Base-by-base conservation (phyloP, 2,797 vertebrate species). In the Crenichthys baileyi region DNA sequence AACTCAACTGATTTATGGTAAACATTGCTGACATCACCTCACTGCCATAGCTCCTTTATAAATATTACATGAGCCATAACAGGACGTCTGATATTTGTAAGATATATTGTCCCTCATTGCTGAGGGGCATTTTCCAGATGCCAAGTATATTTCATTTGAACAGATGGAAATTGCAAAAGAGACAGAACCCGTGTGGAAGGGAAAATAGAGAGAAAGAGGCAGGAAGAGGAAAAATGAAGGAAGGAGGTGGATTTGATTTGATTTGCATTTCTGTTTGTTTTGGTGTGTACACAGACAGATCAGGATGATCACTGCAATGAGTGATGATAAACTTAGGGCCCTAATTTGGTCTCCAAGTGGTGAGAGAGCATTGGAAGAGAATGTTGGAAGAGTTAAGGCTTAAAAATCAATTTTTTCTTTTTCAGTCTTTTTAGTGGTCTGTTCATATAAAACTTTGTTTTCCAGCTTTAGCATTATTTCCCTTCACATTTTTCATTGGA, bases 131-230 rank as follows among this genome's bases (percentile, higher is more conserved):
- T 94, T 92, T 92, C 91, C 31, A 58, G 85, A 91, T 93, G 93
- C 91, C 92, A 95, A 89, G 92, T 92, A 92, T 93, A 93, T 94
- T 94, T 94, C 91, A 93, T 92, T 87, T 86, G 86, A 94, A 91
- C 91, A 93, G 93, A 95, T 93, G 94, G 91, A 94, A 93, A 94
- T 90, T 90, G 89, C 81, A 85, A 90, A 90, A 90, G 85, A 88
- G 85, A 86, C 85, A 80, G 82, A 84, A 75, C 22, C 56, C 79
- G 87, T 79, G 78, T 78, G 76, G 79, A 82, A 81, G 79, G 65
- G 76, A 77, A 83, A 84, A 87, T 77, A 78, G 80, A 83, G 83
- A 72, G 83, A 76, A 83, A 83, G 71, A 73, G 58, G 58, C 48
- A 83, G 68, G 75, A 81, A 83, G 80, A 83, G 51, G 81, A 78